Base-by-base conservation (phyloP, 1,140 invertebrate species). In the Hypsibius dujardini region DNA sequence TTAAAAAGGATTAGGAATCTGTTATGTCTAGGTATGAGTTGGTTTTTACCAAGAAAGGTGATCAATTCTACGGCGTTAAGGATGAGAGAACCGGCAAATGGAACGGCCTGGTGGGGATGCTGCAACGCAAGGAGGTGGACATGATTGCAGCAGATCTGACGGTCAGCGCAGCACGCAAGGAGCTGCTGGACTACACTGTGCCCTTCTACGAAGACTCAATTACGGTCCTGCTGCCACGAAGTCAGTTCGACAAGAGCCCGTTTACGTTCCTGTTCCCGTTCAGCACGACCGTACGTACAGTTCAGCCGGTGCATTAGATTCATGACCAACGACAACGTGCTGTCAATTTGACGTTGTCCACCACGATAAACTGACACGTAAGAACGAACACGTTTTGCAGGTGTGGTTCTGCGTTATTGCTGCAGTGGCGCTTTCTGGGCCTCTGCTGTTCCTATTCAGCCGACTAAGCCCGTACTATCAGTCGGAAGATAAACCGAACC, bases 61-160 rank as follows among this genome's bases (percentile, higher is more conserved):
- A 56, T 56, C 50, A 56, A n/a, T 56, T 7, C 50, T 56, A 56
- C n/a, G 50, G 50, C 7, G n/a, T n/a, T n/a, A n/a, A n/a, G 50
- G 50, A 7, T 7, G 50, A 56, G 7, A 56, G n/a, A 56, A 56
- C 46, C 69, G 70, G 56, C 69, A 1, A 1, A 1, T 72, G 71
- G 71, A 72, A 45, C 2, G 71, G 71, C 1, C 46, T 72, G 56
- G 59, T 72, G 14, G 71, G 71, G n/a, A 72, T 72, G 71, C 56
- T 72, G 71, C 56, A 72, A 28, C 71, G 71, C 15, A 2, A 28
- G 15, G 71, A 72, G 42, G 71, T 70, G 42, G 71, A 72, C 2
- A 15, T 72, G 42, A 50, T 47, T 28, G 69, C 70, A 45, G 47
- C 56, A 46, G 56, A 59, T 2, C 59, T 72, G 1, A 67, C 71